phyloP scores from a whole-genome alignment of 2,888 invertebrate genomes.

The Spodoptera littoralis region DNA sequence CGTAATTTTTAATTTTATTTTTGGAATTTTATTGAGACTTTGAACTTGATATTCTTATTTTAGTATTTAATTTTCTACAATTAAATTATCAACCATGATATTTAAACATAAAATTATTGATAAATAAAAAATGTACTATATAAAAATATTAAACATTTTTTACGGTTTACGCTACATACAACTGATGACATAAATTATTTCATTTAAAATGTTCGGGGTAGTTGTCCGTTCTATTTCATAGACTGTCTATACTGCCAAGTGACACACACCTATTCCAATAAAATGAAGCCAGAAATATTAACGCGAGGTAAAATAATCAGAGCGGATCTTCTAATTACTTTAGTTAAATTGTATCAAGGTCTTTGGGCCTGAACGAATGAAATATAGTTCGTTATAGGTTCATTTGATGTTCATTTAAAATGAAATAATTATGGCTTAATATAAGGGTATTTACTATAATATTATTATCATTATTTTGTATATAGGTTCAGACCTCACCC shows the following conservation, averaged over 20 bases:
- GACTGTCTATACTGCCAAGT: conserved; percentile 30
- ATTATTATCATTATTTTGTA: too few species aligned
- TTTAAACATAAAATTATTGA: neutral
- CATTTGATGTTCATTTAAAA: too few species aligned
- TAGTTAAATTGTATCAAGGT: conserved; percentile 6
- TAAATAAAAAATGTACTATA: too few species aligned
- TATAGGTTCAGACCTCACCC: too few species aligned
- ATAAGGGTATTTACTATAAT: too few species aligned
- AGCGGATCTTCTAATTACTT: conserved; percentile 37
- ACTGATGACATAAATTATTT: too few species aligned
- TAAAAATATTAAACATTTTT: too few species aligned
- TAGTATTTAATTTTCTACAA: too few species aligned
- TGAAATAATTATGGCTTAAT: too few species aligned
- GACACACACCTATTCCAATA: conserved; percentile 25
- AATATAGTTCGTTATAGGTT: neutral
- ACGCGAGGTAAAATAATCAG: conserved; percentile 21
- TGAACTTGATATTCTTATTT: conserved; percentile 14
- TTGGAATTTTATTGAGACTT: conserved; percentile 11
- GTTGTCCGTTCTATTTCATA: conserved; percentile 9
- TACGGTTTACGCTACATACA: too few species aligned
- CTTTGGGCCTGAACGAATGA: conserved; percentile 5
- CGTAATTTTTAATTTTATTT: neutral
- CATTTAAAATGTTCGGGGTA: conserved; percentile 3
- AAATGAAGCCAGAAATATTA: conserved; percentile 38
- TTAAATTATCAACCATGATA: neutral